These are phyloP conservation scores for Carcina quercana DNA, from an alignment of 2,888 invertebrate species.

Conservation along the genomic window DNA sequence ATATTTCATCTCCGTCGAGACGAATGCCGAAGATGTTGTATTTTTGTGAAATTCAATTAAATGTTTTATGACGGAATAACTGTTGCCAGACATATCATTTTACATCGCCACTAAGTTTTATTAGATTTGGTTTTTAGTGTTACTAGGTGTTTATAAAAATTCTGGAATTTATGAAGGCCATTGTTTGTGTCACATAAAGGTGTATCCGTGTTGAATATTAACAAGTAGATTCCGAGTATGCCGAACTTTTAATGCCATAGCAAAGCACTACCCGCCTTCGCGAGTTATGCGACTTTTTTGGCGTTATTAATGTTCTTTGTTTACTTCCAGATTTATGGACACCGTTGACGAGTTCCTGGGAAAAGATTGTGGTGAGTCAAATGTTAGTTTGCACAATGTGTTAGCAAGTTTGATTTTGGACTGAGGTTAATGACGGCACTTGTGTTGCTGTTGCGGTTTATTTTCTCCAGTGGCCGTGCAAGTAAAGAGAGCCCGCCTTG, in stretches of 20 bases:
- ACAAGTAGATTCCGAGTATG: background rate
- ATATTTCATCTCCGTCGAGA: conserved; percentile 63
- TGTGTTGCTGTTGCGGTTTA: conserved; percentile 39
- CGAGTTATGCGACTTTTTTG: conserved; percentile 12
- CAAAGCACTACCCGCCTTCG: conserved; percentile 13
- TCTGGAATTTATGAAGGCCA: conserved; percentile 31
- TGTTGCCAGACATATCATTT: conserved; percentile 54
- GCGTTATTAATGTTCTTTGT: conserved; percentile 32
- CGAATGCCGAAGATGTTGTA: conserved; percentile 53
- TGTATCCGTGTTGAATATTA: background rate
- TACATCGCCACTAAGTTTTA: conserved; percentile 49
- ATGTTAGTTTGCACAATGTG: conserved; percentile 36
- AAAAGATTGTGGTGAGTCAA: conserved; percentile 53
- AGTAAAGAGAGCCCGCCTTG: conserved; percentile 32
- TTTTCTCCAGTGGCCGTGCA: conserved; percentile 36
- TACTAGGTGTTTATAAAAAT: conserved; percentile 32
- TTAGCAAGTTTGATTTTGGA: conserved; percentile 41
- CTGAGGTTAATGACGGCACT: conserved; percentile 29
- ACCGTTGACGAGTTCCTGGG: conserved; percentile 53
- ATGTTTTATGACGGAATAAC: conserved; percentile 56
- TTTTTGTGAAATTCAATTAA: conserved; percentile 67
- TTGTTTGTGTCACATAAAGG: conserved; percentile 13
- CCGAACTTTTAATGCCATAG: conserved; percentile 3
- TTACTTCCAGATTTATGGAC: conserved; percentile 59
- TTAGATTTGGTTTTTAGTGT: conserved; percentile 30